Evolutionary conservation across 2,888 invertebrate genomes (phyloP).

Genomic region (Chloromyia formosa): DNA sequence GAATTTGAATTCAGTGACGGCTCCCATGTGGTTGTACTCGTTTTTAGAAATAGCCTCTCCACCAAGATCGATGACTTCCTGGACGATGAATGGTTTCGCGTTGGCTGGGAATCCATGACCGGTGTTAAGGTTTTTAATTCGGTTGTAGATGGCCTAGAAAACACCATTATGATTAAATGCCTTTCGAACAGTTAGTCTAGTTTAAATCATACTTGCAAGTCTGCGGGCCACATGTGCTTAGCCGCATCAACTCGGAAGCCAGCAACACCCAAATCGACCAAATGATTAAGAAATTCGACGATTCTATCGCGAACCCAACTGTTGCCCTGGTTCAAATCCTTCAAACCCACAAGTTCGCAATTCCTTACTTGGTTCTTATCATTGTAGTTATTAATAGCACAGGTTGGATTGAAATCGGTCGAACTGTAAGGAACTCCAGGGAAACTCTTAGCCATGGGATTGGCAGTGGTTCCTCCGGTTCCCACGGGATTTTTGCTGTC

Average conservation of each 20-base stretch:
- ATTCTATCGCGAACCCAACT: constrained; percentile 71
- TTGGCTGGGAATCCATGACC: constrained; percentile 71
- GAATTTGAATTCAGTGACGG: constrained; percentile 81
- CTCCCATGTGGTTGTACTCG: constrained; percentile 68
- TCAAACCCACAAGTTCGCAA: constrained; percentile 61
- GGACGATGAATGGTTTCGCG: constrained; percentile 74
- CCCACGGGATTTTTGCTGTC: constrained; percentile 62
- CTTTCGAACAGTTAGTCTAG: neutral
- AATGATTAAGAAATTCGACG: constrained; percentile 57
- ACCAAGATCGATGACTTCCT: constrained; percentile 81
- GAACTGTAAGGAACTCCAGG: constrained; percentile 74
- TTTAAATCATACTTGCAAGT: constrained; percentile 65
- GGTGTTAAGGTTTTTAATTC: constrained; percentile 70
- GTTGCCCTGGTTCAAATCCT: constrained; percentile 66
- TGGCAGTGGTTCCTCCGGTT: constrained; percentile 71
- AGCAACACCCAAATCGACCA: constrained; percentile 75
- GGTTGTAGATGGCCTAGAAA: constrained; percentile 67
- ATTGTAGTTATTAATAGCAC: constrained; percentile 65
- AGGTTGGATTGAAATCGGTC: constrained; percentile 67
- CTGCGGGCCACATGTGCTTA: constrained; percentile 72
- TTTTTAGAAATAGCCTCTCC: constrained; percentile 59
- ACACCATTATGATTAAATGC: neutral
- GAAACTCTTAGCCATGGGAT: constrained; percentile 66
- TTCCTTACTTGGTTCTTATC: constrained; percentile 66
- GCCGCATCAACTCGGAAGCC: constrained; percentile 80